Base-by-base conservation (phyloP, 2,888 invertebrate genomes). In the Cheilosia impressa region DNA sequence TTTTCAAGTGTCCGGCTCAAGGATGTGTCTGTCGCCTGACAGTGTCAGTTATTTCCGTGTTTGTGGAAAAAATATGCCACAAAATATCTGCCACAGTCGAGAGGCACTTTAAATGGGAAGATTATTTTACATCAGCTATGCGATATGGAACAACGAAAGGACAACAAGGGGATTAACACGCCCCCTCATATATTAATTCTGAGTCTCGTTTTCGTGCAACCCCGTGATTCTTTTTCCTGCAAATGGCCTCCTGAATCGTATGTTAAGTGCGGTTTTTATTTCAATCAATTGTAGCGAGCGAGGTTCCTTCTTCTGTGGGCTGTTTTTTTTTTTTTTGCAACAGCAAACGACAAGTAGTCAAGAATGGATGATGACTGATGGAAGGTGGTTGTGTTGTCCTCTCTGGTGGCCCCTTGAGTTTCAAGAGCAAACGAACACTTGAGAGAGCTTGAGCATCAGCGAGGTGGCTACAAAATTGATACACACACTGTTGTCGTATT, bases 41-140 rank as follows among this genome's bases (percentile, higher is more conserved):
- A 81, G 81, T 85, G 85, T 81, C 85, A 85, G 76, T 81, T 85
- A 85, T 85, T 63, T 85, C 81, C 81, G 80, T 85, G 76, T 85
- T 81, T 62, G 81, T 17, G 68, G 62, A 47, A 63, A 81, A 76
- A 41, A 85, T 73, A 69, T 73, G 38, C 77, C 69, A 68, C 55
- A 69, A 43, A 55, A 69, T 52, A 52, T 77, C 60, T 60, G 80
- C 57, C 72, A 81, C 31, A 52, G 52, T 81, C 80, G 75, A 85
- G 85, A 68, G 81, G 66, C 85, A 85, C 85, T 85, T 76, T 77
- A 63, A 81, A 57, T 50, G 76, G 5, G 15, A 77, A 81, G 81
- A 85, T 85, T 76, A 85, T 77, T 75, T 80, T 84, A 69, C 65
- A 69, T 60, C 43, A 77, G 71, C 65, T 65, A 27, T 63, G 47